Evolutionary conservation across 1,140 invertebrate species (phyloP), one percentile per base, ranked within the genome.

Genomic region (Gonatopus flavifemur): DNA sequence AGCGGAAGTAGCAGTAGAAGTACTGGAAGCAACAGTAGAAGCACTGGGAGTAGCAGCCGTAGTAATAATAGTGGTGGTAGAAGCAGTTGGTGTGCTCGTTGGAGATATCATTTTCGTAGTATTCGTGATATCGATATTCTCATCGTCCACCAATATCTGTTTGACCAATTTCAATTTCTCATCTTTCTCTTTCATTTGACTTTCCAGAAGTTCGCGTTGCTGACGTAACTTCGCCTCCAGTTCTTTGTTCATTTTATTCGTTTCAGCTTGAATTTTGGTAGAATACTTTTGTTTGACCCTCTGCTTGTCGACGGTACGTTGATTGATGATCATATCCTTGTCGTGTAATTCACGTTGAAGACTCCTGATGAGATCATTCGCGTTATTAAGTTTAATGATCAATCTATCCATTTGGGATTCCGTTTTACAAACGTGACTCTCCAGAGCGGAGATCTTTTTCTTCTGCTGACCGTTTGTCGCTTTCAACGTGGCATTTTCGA

Each of bases 281-380:
- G 82, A 84, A 51, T 83, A 87, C 61, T 86, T 88, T 52, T 86
- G 81, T 67, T 90, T 89, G 33, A 85, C 83, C 59, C 84, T 86
- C 61, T 89, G 85, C 57, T 87, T 88, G 37, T 92, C 88, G 15
- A 89, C 73, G 19, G 84, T 80, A 41, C 86, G 82, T 66, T 89
- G 85, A 52, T 82, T 87, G 0, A 92, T 66, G 42, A 82, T 76
- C 47, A 84, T 72, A 51, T 88, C 84, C 63, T 87, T 87, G 54
- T 88, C 85, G 59, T 80, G 82, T 4, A 89, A 40, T 57, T 82
- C 75, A 37, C 72, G 63, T 49, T 80, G 72, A 33, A 81, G 52
- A 59, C 52, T 68, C 55, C 70, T 65, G 36, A 79, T 69, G 3
- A 70, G 68, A 2, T 76, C 77, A 41, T 82, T 77, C 10, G 72